Conservation (phyloP, 2,113 vertebrate species). For the Microtus richardsoni region DNA sequence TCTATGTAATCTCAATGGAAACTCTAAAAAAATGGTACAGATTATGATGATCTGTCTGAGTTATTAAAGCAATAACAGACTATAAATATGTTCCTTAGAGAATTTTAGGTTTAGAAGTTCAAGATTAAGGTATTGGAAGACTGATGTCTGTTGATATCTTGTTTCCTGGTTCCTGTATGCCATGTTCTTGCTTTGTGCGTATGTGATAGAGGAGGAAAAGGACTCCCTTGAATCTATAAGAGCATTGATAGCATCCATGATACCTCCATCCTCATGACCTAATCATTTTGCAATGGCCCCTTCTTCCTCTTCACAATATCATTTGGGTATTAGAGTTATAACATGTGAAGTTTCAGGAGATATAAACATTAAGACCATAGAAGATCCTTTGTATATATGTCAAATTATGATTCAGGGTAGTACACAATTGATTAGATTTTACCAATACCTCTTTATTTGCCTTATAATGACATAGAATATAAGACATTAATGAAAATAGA, state of each 20-base stretch:
- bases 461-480: neutral
- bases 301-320: neutral
- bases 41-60: neutral
- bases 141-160: neutral
- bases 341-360: neutral
- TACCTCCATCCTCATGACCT: neutral
- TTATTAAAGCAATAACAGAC: neutral
- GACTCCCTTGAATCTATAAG: neutral
- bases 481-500: neutral
- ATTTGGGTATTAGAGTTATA: neutral
- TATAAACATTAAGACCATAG: neutral
- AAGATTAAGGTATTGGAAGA: neutral
- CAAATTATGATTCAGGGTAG: conserved; percentile 53
- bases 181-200: neutral
- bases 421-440: neutral
- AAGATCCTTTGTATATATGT: conserved; percentile 39
- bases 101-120: neutral
- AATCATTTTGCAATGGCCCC: too few relatives aligned
- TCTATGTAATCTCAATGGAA: conserved; percentile 50
- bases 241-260: neutral
- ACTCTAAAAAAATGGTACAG: neutral
- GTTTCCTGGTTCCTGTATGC: neutral
- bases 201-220: neutral
- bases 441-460: conserved; percentile 25
- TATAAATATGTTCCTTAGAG: neutral